Conservation (phyloP, 2,888 invertebrate genomes). For the Pachydiplax longipennis region DNA sequence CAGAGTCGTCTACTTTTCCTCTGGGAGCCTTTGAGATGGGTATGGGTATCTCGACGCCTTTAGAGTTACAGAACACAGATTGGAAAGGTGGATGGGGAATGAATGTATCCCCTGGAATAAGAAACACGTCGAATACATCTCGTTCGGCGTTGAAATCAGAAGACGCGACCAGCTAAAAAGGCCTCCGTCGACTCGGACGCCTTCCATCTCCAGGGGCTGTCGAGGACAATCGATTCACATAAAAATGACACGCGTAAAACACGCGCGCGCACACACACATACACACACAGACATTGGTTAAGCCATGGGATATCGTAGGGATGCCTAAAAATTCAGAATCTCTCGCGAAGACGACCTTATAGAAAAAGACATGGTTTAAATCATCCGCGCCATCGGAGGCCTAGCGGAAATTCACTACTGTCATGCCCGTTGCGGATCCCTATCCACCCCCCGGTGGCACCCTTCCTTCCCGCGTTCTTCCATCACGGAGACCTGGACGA, state of each 20-base stretch:
- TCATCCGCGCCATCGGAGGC: background rate
- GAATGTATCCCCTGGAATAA: too few species aligned
- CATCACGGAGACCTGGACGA: background rate
- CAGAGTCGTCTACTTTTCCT: background rate
- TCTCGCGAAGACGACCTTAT: background rate
- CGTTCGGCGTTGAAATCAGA: too few species aligned
- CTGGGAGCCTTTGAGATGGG: too few species aligned
- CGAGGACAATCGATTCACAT: background rate
- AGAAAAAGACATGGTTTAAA: background rate
- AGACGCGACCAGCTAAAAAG: too few species aligned
- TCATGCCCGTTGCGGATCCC: background rate
- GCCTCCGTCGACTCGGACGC: background rate
- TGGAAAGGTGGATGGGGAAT: too few species aligned
- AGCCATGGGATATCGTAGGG: background rate
- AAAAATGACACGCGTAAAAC: background rate
- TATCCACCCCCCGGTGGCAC: background rate
- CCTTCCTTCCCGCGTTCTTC: background rate
- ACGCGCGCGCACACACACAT: background rate
- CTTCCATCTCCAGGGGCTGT: background rate
- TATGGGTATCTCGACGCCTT: too few species aligned
- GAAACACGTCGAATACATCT: too few species aligned
- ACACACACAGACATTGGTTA: background rate
- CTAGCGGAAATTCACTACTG: background rate
- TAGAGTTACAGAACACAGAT: too few species aligned
- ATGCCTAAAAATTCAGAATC: background rate